A percentile compares a stretch with the other conserved stretches of the same genome.
These are phyloP conservation scores for Pteronura brasiliensis DNA, from an alignment of 2,113 vertebrate genomes.

Conservation along the genomic window DNA sequence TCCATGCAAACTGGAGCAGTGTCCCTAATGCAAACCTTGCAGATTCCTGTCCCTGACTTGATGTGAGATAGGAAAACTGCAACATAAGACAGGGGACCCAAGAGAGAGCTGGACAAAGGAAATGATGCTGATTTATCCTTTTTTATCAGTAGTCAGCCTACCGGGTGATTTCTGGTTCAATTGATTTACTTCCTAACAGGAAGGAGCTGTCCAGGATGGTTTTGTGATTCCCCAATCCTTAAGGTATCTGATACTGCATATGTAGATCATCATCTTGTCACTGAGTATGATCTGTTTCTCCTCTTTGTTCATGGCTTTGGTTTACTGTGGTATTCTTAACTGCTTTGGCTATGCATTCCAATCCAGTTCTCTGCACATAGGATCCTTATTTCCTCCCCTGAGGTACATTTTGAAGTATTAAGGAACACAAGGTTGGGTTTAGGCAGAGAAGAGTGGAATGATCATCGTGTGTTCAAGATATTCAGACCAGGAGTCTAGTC, in stretches of 20 bases:
- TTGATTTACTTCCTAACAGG: background rate
- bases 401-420: background rate
- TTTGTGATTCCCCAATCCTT: background rate
- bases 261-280: background rate
- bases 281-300: background rate
- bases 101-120: background rate
- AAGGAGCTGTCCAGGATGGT: background rate
- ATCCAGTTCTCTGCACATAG: background rate
- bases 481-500: background rate
- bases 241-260: background rate
- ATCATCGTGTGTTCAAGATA: background rate
- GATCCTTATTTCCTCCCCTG: background rate
- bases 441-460: background rate
- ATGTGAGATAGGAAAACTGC: background rate
- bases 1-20: background rate
- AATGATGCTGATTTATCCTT: background rate
- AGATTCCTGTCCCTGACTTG: background rate
- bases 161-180: background rate
- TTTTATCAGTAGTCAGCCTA: background rate
- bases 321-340: background rate
- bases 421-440: background rate
- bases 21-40: background rate
- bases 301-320: background rate
- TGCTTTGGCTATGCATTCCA: background rate
- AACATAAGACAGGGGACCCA: background rate